Conservation (phyloP, 2,113 vertebrate species). For the Trematocara variabile region DNA sequence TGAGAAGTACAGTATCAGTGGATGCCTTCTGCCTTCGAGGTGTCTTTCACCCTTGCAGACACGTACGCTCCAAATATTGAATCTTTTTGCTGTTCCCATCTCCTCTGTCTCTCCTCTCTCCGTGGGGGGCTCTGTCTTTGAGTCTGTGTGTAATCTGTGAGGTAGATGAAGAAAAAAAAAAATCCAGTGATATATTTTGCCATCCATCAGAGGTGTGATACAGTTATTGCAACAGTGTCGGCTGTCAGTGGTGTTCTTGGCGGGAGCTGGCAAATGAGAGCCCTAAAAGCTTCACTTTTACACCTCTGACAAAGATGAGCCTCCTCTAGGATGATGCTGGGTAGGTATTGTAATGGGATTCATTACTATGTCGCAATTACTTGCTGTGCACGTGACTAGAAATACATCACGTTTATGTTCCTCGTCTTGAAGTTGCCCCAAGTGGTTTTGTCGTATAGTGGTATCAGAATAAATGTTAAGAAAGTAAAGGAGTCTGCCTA, state of each 20-base stretch:
- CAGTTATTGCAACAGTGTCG: background rate
- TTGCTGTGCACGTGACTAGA: background rate
- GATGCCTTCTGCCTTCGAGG: background rate
- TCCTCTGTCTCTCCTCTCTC: background rate
- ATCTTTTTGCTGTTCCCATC: background rate
- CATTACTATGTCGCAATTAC: background rate
- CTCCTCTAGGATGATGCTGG: background rate
- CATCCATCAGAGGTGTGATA: constrained; percentile 24
- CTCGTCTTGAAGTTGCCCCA: background rate
- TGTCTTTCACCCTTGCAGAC: background rate
- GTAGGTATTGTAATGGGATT: background rate
- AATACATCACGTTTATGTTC: background rate
- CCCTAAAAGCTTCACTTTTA: constrained; percentile 16
- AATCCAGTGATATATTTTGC: constrained; percentile 17
- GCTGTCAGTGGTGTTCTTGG: background rate
- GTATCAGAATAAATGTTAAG: background rate
- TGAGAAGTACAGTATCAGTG: background rate
- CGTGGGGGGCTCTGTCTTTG: constrained; percentile 1
- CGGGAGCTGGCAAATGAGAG: constrained; percentile 6
- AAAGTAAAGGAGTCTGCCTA: background rate
- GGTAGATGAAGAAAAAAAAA: constrained; percentile 30
- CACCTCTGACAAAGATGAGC: constrained; percentile 6
- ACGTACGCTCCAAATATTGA: background rate
- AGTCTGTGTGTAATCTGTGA: background rate
- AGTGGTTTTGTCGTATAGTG: background rate